Conservation (phyloP, 2,888 invertebrate species). For the Teleiodes luculella region DNA sequence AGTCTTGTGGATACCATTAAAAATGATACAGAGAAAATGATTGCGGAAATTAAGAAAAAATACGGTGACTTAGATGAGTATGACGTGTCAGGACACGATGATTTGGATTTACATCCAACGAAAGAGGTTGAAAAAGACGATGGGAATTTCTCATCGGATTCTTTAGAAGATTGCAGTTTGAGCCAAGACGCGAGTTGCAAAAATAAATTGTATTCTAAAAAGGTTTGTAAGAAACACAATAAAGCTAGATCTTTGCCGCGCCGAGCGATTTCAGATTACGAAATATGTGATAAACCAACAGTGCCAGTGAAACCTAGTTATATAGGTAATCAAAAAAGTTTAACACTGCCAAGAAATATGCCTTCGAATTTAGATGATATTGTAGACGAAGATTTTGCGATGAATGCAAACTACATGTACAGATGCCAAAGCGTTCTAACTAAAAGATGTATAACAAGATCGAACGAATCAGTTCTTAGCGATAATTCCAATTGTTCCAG, state of each 20-base stretch:
- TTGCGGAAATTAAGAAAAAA: constrained; percentile 81
- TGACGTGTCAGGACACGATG: constrained; percentile 49
- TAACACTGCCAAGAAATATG: constrained; percentile 73
- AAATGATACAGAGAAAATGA: constrained; percentile 82
- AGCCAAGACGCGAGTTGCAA: constrained; percentile 74
- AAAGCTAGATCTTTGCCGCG: constrained; percentile 76
- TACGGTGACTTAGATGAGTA: constrained; percentile 80
- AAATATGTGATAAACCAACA: constrained; percentile 77
- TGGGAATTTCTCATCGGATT: constrained; percentile 88
- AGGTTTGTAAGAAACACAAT: constrained; percentile 74
- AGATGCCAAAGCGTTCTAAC: constrained; percentile 73
- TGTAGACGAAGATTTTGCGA: constrained; percentile 66
- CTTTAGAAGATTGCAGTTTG: constrained; percentile 84
- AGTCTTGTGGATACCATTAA: constrained; percentile 81
- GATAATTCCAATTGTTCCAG: constrained; percentile 74
- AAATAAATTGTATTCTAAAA: constrained; percentile 73
- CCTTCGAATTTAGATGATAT: constrained; percentile 75
- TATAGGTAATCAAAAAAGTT: constrained; percentile 63
- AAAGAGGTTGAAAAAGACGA: constrained; percentile 75
- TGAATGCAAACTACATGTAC: constrained; percentile 63
- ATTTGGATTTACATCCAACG: constrained; percentile 63
- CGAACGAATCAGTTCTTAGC: constrained; percentile 75
- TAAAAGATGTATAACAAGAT: constrained; percentile 78
- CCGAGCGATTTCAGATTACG: constrained; percentile 87
- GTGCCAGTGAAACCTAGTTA: constrained; percentile 60